Percentiles rank a stretch among this genome's conserved stretches.
These are phyloP conservation scores for Tetranychus piercei DNA, from an alignment of 2,888 invertebrate species.

Conservation along the genomic window DNA sequence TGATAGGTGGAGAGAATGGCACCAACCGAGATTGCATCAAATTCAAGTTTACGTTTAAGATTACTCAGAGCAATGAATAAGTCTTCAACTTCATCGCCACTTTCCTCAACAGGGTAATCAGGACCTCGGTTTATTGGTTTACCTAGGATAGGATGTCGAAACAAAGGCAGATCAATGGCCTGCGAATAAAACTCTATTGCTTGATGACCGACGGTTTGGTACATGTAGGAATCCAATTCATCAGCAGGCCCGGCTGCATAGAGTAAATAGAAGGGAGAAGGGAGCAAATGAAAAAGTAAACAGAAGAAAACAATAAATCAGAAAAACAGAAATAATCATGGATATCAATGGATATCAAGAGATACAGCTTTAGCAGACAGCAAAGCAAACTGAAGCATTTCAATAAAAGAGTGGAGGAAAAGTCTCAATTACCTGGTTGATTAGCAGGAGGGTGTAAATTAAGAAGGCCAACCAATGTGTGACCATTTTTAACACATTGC, in stretches of 20 bases:
- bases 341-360: background rate
- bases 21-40: slow-evolving; percentile 88
- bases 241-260: slow-evolving; percentile 38
- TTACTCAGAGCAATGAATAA: slow-evolving; percentile 58
- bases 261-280: background rate
- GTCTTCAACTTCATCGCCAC: slow-evolving; percentile 92
- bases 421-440: slow-evolving; percentile 2
- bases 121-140: slow-evolving; percentile 57
- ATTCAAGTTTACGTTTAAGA: slow-evolving; percentile 53
- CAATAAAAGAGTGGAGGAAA: background rate
- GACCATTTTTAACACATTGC: slow-evolving; percentile 88
- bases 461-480: slow-evolving; percentile 82
- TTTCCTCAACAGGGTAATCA: slow-evolving; percentile 53
- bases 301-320: slow-evolving; percentile 13
- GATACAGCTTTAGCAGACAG: background rate
- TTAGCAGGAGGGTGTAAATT: slow-evolving; percentile 56
- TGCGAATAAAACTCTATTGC: slow-evolving; percentile 75
- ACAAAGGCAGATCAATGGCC: slow-evolving; percentile 81
- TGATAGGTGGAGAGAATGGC: slow-evolving; percentile 98
- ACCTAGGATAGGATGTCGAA: slow-evolving; percentile 62
- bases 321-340: background rate
- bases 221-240: slow-evolving; percentile 95
- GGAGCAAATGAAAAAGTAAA: slow-evolving; percentile 10
- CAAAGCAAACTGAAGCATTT: too few species aligned
- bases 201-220: slow-evolving; percentile 94